Conservation (phyloP, 2,113 vertebrate genomes). For the Lycocorax pyrrhopterus region DNA sequence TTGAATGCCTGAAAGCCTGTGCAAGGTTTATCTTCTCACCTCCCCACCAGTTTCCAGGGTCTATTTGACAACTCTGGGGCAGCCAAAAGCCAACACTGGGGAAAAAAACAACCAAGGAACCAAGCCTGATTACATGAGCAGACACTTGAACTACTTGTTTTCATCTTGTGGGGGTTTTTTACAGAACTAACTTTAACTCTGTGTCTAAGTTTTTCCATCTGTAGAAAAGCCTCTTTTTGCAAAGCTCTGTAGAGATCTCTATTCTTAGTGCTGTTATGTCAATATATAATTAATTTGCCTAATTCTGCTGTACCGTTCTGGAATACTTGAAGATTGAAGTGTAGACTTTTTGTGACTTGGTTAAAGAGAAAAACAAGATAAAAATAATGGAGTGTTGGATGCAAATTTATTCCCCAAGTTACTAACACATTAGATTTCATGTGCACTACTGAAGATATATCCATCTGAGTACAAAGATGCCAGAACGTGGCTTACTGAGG, state of each 20-base stretch:
- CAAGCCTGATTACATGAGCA: neutral
- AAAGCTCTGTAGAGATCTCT: neutral
- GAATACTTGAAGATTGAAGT: slow-evolving; percentile 14
- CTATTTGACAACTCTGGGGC: neutral
- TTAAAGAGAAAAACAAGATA: slow-evolving; percentile 53
- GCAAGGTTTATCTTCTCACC: neutral
- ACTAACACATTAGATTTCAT: slow-evolving; percentile 22
- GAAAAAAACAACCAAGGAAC: neutral
- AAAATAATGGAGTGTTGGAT: slow-evolving; percentile 36
- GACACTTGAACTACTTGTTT: slow-evolving; percentile 11
- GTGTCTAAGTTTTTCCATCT: slow-evolving; percentile 45
- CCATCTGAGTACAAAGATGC: neutral
- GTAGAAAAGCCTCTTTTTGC: slow-evolving; percentile 16
- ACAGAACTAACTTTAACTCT: slow-evolving; percentile 21
- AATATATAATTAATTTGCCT: slow-evolving; percentile 25
- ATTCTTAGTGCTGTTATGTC: slow-evolving; percentile 27
- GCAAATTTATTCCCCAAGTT: slow-evolving; percentile 33
- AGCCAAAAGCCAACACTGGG: neutral
- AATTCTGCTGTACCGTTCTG: neutral
- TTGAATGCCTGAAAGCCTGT: neutral
- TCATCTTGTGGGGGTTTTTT: neutral
- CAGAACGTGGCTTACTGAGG: neutral
- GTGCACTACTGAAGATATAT: neutral
- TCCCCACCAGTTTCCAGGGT: neutral
- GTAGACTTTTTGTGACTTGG: slow-evolving; percentile 12